These are phyloP conservation scores for Caenorhabditis brenneri DNA, from an alignment of 1,140 invertebrate genomes.

Conservation along the genomic window DNA sequence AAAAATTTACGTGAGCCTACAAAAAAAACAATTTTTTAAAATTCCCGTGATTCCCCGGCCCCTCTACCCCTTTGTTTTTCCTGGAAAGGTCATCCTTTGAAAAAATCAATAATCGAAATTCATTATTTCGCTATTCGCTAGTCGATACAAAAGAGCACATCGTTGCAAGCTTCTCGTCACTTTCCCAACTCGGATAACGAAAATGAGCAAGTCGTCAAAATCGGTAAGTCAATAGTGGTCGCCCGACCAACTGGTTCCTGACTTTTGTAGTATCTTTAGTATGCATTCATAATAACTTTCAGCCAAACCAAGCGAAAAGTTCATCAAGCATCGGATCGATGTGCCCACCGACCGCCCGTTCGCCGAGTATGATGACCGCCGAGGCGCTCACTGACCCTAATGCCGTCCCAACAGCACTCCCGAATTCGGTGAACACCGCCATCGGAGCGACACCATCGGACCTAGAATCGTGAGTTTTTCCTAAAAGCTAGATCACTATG, in stretches of 20 bases:
- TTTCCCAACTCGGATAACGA: background rate
- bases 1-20: too few relatives aligned
- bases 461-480: slow-evolving; percentile 45
- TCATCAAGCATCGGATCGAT: slow-evolving; percentile 13
- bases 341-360: slow-evolving; percentile 3
- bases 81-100: too few relatives aligned
- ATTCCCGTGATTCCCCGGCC: too few relatives aligned
- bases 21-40: too few relatives aligned
- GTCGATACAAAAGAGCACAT: too few relatives aligned
- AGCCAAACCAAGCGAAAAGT: slow-evolving; percentile 15
- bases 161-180: background rate
- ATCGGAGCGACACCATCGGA: slow-evolving; percentile 17
- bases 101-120: too few relatives aligned
- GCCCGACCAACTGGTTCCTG: background rate
- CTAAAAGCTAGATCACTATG: background rate
- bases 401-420: background rate
- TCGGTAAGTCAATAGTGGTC: background rate
- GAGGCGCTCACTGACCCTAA: background rate
- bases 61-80: too few relatives aligned
- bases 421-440: slow-evolving; percentile 1
- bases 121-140: too few relatives aligned
- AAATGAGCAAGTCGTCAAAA: slow-evolving; percentile 18
- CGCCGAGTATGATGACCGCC: background rate
- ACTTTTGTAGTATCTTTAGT: background rate
- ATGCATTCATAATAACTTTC: too few relatives aligned